Evolutionary conservation across 1,140 invertebrate genomes (phyloP).

Genomic region (Drosophila virilis): DNA sequence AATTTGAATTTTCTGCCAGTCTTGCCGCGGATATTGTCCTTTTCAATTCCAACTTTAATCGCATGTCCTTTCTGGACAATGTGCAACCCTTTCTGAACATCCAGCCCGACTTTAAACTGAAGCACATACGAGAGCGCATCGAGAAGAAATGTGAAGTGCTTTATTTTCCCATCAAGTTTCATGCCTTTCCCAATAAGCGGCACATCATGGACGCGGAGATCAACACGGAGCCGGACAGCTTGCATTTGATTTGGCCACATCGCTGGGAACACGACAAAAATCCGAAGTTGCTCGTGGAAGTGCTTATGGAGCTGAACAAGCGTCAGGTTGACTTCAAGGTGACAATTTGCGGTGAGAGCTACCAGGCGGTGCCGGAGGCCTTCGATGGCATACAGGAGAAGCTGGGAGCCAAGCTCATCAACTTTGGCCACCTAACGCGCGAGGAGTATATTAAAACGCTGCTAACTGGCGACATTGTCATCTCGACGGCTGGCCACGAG

Average conservation of each 20-base stretch:
- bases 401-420: constrained; percentile 85
- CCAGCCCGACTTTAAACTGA: constrained; percentile 88
- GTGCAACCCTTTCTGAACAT: constrained; percentile 88
- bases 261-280: constrained; percentile 93
- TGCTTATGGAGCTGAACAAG: constrained; percentile 86
- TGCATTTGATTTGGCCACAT: constrained; percentile 91
- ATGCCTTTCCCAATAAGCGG: constrained; percentile 66
- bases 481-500: constrained; percentile 91
- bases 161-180: constrained; percentile 88
- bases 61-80: constrained; percentile 87
- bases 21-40: constrained; percentile 89
- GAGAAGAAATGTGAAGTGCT: constrained; percentile 87
- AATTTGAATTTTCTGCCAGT: constrained; percentile 77
- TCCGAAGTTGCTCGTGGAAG: constrained; percentile 88
- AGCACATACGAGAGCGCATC: constrained; percentile 86
- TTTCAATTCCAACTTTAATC: constrained; percentile 91
- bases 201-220: constrained; percentile 41
- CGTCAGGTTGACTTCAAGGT: constrained; percentile 86
- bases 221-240: constrained; percentile 52
- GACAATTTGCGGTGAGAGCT: constrained; percentile 85
- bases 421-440: constrained; percentile 87
- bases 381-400: constrained; percentile 85
- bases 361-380: constrained; percentile 84
- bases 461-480: constrained; percentile 86
- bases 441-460: constrained; percentile 87